Conservation (phyloP, 2,797 vertebrate genomes). For the Gambusia yucatana region DNA sequence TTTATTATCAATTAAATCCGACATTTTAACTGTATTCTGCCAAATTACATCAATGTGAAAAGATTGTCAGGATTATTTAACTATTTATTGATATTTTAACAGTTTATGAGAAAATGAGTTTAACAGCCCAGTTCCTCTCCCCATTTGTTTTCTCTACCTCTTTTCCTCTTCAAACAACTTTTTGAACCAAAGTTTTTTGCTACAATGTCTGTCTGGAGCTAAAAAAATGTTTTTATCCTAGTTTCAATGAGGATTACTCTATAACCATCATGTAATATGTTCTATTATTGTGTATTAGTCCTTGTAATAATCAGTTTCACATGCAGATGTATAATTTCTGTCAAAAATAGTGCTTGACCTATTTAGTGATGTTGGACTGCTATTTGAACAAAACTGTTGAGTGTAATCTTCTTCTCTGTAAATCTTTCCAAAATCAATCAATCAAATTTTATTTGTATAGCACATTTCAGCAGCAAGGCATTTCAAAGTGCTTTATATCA, state of each 20-base stretch:
- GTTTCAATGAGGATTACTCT: background rate
- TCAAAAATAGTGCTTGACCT: background rate
- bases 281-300: background rate
- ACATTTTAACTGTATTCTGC: no score
- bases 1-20: no score
- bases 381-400: background rate
- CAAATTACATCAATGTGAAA: no score
- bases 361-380: background rate
- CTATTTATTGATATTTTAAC: no score
- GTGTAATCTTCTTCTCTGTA: background rate
- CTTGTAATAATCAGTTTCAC: background rate
- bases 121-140: background rate
- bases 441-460: no score
- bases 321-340: background rate
- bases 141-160: background rate
- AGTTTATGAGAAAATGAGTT: no score
- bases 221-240: background rate
- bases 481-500: no score
- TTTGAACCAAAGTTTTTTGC: background rate
- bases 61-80: no score
- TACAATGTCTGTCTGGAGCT: background rate
- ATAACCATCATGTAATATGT: background rate
- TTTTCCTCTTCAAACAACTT: background rate
- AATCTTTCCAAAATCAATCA: no score
- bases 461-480: no score